Evolutionary conservation across 2,113 vertebrate genomes (phyloP), one percentile per base, ranked within the genome.

Genomic region (Henicopernis longicauda): DNA sequence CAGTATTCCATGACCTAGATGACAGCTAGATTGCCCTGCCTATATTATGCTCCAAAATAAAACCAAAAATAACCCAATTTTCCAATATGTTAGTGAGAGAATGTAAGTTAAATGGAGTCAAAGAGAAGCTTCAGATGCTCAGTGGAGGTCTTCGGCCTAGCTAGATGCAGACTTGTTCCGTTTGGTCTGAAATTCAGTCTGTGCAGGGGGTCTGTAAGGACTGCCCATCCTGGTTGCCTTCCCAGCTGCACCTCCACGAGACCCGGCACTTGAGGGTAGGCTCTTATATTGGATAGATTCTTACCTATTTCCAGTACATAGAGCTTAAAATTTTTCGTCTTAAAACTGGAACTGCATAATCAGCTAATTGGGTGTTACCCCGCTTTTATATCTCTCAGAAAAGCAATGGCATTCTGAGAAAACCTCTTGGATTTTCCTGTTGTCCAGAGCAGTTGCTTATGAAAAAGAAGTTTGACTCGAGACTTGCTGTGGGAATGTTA

Each of bases 401-500:
- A 86, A 78, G 21, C 25, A 52, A 23, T 6, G 55, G 29, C 7
- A 2, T 57, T 80, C 70, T 91, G 78, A 93, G 73, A 85, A 86
- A 62, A 95, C 13, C 50, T 78, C 58, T 82, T 87, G 0, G 0
- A 74, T 92, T 81, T 91, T 81, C 74, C 67, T 86, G 66, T 91
- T 88, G 93, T 96, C 86, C 91, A 55, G 57, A 70, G 87, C 9
- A 73, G 71, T 47, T 73, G 78, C 92, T 94, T 94, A 61, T 82
- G 62, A 90, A 82, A 93, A 83, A 4, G 73, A 47, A 77, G 54
- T n/a, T 82, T 49, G 77, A 89, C 69, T 91, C 0, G 1, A 87
- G 78, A 25, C 81, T 95, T 81, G 78, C 58, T 96, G 93, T 97
- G 95, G 96, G 94, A 97, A 97, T 52, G 84, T 95, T 96, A 83